These are phyloP conservation scores for Proteles cristata DNA, from an alignment of 2,113 vertebrate species.

Conservation along the genomic window DNA sequence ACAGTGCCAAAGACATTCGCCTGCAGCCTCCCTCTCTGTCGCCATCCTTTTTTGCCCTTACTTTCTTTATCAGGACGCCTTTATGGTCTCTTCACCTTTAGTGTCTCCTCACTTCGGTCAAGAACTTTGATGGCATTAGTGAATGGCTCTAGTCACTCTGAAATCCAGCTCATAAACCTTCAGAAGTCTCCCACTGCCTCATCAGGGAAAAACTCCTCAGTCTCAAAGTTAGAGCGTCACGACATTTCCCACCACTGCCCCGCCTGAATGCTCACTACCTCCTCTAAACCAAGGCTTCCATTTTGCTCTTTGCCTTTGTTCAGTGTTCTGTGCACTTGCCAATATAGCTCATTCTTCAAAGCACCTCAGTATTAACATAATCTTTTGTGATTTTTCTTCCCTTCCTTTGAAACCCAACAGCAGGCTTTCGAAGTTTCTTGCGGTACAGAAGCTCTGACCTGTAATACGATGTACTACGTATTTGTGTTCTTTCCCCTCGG, in stretches of 20 bases:
- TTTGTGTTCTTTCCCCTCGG: neutral
- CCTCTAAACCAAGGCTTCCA: neutral
- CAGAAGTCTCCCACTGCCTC: neutral
- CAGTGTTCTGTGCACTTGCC: neutral
- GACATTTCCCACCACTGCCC: neutral
- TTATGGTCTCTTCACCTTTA: neutral
- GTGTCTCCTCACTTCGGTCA: neutral
- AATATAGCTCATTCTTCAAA: conserved; percentile 17
- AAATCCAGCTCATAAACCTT: conserved; percentile 5
- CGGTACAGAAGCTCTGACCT: neutral
- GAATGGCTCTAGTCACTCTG: neutral
- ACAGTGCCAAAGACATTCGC: neutral
- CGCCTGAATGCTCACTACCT: neutral
- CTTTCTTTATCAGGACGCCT: neutral
- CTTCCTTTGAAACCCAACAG: neutral
- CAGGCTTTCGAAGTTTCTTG: conserved; percentile 22
- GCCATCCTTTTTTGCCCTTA: neutral
- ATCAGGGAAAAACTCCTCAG: neutral
- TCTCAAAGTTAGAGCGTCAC: neutral
- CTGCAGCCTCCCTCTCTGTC: neutral
- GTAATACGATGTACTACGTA: neutral
- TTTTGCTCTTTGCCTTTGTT: neutral
- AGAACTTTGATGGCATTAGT: neutral
- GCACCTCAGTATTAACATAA: neutral
- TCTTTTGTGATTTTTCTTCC: neutral